A percentile compares a stretch with the other conserved stretches of the same genome.
These are phyloP conservation scores for Drosophila pseudotakahashii DNA, from an alignment of 2,888 invertebrate genomes.

Conservation along the genomic window DNA sequence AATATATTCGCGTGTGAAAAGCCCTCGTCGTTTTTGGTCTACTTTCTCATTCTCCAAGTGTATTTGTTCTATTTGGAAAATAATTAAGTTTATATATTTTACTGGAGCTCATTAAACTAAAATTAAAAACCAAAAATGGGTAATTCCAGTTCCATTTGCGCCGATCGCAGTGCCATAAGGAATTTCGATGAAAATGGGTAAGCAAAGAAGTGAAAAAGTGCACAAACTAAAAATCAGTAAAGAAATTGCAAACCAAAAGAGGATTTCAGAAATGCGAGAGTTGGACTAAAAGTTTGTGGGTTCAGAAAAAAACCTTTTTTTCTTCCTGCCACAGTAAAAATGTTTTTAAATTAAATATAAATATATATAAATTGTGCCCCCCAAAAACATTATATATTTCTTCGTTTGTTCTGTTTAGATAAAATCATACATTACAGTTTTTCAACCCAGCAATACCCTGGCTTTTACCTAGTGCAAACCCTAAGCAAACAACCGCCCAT, in stretches of 20 bases:
- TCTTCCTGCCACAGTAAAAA: no score
- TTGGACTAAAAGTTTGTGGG: background rate
- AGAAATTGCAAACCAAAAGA: background rate
- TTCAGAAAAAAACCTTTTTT: no score
- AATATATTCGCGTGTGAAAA: constrained; percentile 16
- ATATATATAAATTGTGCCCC: no score
- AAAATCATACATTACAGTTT: background rate
- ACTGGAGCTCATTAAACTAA: constrained; percentile 11
- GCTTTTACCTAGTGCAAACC: constrained; percentile 14
- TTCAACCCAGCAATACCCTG: constrained; percentile 12
- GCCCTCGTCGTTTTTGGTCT: background rate
- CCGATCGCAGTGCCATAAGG: constrained; percentile 80
- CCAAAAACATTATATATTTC: no score
- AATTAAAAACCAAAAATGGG: constrained; percentile 70
- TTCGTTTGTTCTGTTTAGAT: background rate
- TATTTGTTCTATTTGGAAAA: background rate
- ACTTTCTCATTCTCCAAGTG: background rate
- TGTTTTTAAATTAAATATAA: no score
- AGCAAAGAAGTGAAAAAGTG: constrained; percentile 45
- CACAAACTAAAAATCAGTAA: background rate
- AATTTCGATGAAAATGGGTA: constrained; percentile 80
- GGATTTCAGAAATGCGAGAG: constrained; percentile 6
- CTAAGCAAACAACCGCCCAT: constrained; percentile 1
- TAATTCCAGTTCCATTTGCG: constrained; percentile 83
- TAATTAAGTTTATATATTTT: background rate